Evolutionary conservation across 2,888 invertebrate genomes (phyloP).

Genomic region (Alcis repandata): DNA sequence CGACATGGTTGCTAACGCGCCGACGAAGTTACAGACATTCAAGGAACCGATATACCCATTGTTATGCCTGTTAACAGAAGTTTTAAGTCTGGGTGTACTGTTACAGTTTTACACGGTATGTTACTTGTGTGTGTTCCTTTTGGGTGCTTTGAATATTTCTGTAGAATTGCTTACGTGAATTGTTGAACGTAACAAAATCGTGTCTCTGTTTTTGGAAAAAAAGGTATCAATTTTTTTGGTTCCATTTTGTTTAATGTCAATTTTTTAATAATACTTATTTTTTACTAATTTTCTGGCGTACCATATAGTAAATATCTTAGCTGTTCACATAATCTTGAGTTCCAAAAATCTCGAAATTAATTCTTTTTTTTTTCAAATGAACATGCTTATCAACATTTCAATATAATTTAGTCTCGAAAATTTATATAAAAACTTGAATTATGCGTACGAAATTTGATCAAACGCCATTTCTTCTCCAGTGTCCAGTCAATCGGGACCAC

Average conservation of each 20-base stretch:
- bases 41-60: conserved; percentile 78
- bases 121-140: conserved; percentile 72
- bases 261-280: no score
- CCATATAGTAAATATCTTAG: no score
- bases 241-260: no score
- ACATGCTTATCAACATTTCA: no score
- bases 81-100: conserved; percentile 65
- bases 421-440: neutral
- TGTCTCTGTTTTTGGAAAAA: no score
- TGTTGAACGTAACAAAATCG: neutral
- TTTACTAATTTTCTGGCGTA: no score
- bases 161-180: neutral
- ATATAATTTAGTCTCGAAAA: no score
- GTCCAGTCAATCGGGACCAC: conserved; percentile 67
- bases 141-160: conserved; percentile 46
- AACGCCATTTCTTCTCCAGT: conserved; percentile 1
- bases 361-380: no score
- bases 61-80: conserved; percentile 74
- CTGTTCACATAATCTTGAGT: no score
- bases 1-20: conserved; percentile 62
- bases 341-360: no score
- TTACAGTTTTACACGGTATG: conserved; percentile 78
- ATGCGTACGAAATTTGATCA: neutral
- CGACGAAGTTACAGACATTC: conserved; percentile 71
- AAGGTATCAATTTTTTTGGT: no score